Conservation (phyloP, 2,113 vertebrate species). For the Nerophis ophidion region DNA sequence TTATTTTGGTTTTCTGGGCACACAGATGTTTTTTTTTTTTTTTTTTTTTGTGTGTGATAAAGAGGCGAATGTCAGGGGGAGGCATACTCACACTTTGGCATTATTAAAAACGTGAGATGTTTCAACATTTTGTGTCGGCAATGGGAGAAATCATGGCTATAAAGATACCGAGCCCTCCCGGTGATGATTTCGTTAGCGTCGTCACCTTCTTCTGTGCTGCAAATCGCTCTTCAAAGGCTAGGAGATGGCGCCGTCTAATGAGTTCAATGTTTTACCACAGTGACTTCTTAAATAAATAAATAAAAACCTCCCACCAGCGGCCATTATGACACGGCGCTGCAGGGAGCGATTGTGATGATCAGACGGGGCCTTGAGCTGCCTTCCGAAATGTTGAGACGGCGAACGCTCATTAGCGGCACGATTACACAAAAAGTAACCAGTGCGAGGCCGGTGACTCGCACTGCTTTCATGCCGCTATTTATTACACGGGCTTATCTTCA, state of each 20-base stretch:
- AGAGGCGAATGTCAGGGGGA: conserved; percentile 58
- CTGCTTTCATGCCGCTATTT: conserved; percentile 13
- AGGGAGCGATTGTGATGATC: conserved; percentile 13
- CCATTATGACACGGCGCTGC: conserved; percentile 23
- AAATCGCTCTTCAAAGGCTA: conserved; percentile 17
- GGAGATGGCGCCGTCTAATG: conserved; percentile 15
- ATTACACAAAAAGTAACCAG: conserved; percentile 32
- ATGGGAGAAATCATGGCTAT: conserved; percentile 15
- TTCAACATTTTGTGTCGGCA: conserved; percentile 38
- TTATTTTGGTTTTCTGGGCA: conserved; percentile 24
- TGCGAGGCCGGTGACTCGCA: conserved; percentile 13
- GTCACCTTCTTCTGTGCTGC: conserved; percentile 22
- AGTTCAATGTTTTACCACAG: conserved; percentile 24
- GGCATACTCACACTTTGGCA: conserved; percentile 43
- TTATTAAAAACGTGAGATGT: conserved; percentile 40
- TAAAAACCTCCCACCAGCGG: conserved; percentile 27
- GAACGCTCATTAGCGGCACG: conserved; percentile 15
- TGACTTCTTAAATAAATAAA: conserved; percentile 42
- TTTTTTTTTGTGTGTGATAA: too few relatives aligned
- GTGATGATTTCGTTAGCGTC: conserved; percentile 14
- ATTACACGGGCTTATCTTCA: conserved; percentile 12
- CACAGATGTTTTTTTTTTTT: conserved; percentile 57
- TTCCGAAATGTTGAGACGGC: conserved; percentile 24
- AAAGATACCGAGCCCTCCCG: conserved; percentile 1
- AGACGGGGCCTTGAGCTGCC: conserved; percentile 10